A percentile compares a stretch with the other conserved stretches of the same genome.
Evolutionary conservation across 2,113 vertebrate genomes (phyloP).

Genomic region (Onychostruthus taczanowskii): DNA sequence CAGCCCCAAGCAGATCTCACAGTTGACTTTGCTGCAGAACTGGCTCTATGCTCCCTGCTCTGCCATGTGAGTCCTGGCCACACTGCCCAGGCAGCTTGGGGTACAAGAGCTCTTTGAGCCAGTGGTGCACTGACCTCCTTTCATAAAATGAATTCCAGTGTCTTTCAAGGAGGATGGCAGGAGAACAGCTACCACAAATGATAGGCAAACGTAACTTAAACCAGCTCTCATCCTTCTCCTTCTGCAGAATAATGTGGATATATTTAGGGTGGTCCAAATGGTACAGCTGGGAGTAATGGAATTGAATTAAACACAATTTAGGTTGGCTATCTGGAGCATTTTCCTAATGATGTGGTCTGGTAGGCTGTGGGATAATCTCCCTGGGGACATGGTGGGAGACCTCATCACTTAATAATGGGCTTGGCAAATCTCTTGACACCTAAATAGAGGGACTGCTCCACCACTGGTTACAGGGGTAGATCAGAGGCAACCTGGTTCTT

Average conservation of each 20-base stretch:
- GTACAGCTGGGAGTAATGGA: slow-evolving; percentile 59
- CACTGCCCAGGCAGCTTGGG: background rate
- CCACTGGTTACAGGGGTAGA: background rate
- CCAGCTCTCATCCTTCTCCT: slow-evolving; percentile 36
- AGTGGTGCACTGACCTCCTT: slow-evolving; percentile 33
- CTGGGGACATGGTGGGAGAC: slow-evolving; percentile 35
- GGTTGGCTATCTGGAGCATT: slow-evolving; percentile 40
- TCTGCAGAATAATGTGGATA: background rate
- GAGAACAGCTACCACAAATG: slow-evolving; percentile 53
- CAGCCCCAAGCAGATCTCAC: background rate
- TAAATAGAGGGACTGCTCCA: background rate
- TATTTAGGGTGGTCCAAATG: slow-evolving; percentile 59
- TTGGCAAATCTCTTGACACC: slow-evolving; percentile 52
- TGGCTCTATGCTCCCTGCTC: background rate
- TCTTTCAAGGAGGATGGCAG: slow-evolving; percentile 21
- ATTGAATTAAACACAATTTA: slow-evolving; percentile 54
- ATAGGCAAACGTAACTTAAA: slow-evolving; percentile 49
- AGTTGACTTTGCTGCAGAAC: slow-evolving; percentile 22
- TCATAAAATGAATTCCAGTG: slow-evolving; percentile 10
- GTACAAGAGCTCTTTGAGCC: slow-evolving; percentile 49
- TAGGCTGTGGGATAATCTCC: slow-evolving; percentile 53
- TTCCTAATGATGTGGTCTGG: slow-evolving; percentile 48
- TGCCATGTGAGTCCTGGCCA: background rate
- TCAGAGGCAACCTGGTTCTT: slow-evolving; percentile 1
- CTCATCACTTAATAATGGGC: slow-evolving; percentile 57